Base-by-base conservation (phyloP, 2,113 vertebrate genomes). In the Callopanchax toddi region DNA sequence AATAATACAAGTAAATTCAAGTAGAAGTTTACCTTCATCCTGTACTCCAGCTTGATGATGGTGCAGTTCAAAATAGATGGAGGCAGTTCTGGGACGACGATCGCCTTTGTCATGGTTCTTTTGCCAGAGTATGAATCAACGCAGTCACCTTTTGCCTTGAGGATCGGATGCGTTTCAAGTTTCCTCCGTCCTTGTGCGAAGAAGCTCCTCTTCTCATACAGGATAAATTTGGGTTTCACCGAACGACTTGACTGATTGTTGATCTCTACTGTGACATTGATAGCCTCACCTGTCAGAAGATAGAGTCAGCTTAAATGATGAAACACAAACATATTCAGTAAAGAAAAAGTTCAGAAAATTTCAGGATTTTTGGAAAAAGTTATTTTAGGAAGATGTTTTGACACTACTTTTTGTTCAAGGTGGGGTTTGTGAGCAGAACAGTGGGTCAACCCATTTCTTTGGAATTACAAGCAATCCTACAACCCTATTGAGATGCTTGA, bases 21-120 rank as follows among this genome's bases (percentile, higher is more conserved):
- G 18, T 9, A 21, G 39, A 15, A 6, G 40, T 22, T 71, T 76
- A 91, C 89, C 86, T 84, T 89, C 50, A 91, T 60, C 18, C 67
- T 78, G 74, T 91, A 89, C 58, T 90, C 82, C 23, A 84, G 63
- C 55, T 78, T 88, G 49, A 90, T 62, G 73, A 90, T 89, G 51
- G 69, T 48, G 48, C 87, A 40, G 80, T 83, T 89, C 26, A 88
- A 2, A 71, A 90, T 87, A 65, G 89, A 90, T 22, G 76, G 15
- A 4, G 66, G 39, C 0, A 86, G 59, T 4, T 74, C 73, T 37
- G 89, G 83, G 58, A 91, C 72, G 36, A 10, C 43, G 44, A 91
- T 68, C 36, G 59, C 39, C 68, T 77, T 86, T 44, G 74, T 72
- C 7, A 86, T 22, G 0, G 64, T 71, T 39, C 73, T 37, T 50